Evolutionary conservation across 1,140 invertebrate species (phyloP), one percentile per base, ranked within the genome.

Genomic region (Vanessa atalanta): DNA sequence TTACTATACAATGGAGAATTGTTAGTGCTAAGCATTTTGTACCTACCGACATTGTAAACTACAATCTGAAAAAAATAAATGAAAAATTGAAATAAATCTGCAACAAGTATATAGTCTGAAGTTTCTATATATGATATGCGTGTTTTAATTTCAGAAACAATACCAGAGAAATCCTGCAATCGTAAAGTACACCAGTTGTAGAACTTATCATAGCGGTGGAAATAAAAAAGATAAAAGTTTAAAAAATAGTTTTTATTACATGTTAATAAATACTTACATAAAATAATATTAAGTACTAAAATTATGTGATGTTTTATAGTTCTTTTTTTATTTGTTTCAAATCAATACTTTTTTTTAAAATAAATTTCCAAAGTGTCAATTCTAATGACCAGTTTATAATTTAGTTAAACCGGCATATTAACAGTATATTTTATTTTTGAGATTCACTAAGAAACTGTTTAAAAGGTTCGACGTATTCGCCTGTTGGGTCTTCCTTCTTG

Each of bases 401-500:
- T 43, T 43, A 1, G 37, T 43, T 11, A 43, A 43, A 43, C 0
- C 8, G 37, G 37, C 6, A 43, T 43, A 43, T 43, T 9, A 43
- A 9, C 8, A 5, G 37, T 43, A 43, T 43, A 43, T 43, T 9
- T 43, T 43, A 11, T 43, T 9, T 77, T 73, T 89, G 88, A 2
- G 70, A 70, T 0, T 55, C 63, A n/a, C 68, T 57, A 0, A 83
- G 48, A 69, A 83, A 83, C n/a, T 76, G 48, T 1, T 48, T 53
- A 23, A 79, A 79, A 0, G 13, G 15, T 64, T 74, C 57, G 13
- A 57, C 74, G 63, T 72, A 77, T 23, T 76, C 51, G 64, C 77
- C 77, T 1, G 63, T 72, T 5, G 78, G 78, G 37, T 79, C 78
- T 37, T 76, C 55, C 14, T 76, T 73, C 48, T 76, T 31, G 13